These are phyloP conservation scores for Menidia beryllina DNA, from an alignment of 2,113 vertebrate species.

Conservation along the genomic window DNA sequence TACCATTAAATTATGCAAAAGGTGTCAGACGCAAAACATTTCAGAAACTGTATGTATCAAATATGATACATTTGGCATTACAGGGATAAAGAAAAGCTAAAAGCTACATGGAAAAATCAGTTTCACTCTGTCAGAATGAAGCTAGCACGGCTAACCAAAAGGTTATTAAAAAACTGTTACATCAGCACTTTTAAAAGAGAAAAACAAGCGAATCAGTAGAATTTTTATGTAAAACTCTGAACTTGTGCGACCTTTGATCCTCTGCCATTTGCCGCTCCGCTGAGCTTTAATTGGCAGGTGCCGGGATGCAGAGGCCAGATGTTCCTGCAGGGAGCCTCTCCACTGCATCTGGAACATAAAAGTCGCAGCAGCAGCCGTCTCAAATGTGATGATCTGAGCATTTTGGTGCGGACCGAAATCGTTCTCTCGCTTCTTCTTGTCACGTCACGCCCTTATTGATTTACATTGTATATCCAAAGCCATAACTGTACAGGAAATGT, in stretches of 20 bases:
- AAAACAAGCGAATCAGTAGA: background rate
- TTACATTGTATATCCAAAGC: no score
- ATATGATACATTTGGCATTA: no score
- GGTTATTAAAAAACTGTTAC: background rate
- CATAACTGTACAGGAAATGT: no score
- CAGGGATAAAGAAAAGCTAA: fast-evolving
- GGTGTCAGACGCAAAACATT: no score
- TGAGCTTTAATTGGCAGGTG: background rate
- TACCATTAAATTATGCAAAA: no score
- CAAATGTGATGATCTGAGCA: slow-evolving; percentile 5
- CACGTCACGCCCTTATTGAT: background rate
- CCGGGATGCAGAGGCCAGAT: background rate
- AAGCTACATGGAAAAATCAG: background rate
- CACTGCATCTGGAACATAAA: background rate
- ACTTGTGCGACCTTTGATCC: background rate
- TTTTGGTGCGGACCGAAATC: background rate
- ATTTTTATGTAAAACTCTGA: background rate
- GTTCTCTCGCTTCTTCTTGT: background rate
- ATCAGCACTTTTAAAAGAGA: background rate
- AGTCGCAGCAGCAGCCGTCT: background rate
- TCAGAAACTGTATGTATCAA: no score
- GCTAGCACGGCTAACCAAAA: background rate
- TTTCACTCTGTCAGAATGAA: no score
- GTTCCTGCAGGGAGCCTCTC: background rate
- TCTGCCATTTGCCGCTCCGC: background rate